phyloP scores from a whole-genome alignment of 2,797 vertebrate species.

The Chloroceryle amazona region DNA sequence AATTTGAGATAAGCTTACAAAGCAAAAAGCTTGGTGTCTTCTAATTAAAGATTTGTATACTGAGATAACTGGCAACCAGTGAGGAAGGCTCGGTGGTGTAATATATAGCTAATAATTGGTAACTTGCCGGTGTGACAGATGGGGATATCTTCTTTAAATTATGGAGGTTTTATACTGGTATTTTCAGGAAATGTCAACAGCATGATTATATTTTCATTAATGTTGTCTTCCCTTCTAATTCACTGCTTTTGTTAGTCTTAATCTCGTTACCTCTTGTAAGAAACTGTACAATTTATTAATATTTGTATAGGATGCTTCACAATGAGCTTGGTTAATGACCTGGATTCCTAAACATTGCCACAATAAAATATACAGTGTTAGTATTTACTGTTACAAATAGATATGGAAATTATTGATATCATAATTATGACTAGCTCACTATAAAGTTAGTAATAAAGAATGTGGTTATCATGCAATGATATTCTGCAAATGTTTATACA shows the following conservation, averaged over 20 bases:
- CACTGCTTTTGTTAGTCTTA: constrained; percentile 28
- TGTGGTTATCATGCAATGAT: neutral
- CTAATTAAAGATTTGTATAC: constrained; percentile 21
- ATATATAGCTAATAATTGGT: neutral
- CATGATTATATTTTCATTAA: constrained; percentile 37
- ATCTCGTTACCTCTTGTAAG: neutral
- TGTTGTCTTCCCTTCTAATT: constrained; percentile 25
- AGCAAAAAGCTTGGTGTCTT: neutral
- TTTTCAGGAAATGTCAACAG: constrained; percentile 49
- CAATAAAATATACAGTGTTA: neutral
- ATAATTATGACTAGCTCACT: neutral
- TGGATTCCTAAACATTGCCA: neutral
- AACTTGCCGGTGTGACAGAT: neutral
- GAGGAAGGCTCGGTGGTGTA: neutral
- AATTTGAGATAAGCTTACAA: constrained; percentile 10
- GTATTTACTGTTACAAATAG: neutral
- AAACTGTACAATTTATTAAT: neutral
- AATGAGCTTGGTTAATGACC: neutral
- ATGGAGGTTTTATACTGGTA: neutral
- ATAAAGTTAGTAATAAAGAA: neutral
- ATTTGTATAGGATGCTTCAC: neutral
- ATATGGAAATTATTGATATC: neutral
- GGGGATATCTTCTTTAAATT: neutral
- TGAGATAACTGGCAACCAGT: neutral
- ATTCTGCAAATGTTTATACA: neutral